Base-by-base conservation (phyloP, 1,140 invertebrate species). In the Carposina sasakii region DNA sequence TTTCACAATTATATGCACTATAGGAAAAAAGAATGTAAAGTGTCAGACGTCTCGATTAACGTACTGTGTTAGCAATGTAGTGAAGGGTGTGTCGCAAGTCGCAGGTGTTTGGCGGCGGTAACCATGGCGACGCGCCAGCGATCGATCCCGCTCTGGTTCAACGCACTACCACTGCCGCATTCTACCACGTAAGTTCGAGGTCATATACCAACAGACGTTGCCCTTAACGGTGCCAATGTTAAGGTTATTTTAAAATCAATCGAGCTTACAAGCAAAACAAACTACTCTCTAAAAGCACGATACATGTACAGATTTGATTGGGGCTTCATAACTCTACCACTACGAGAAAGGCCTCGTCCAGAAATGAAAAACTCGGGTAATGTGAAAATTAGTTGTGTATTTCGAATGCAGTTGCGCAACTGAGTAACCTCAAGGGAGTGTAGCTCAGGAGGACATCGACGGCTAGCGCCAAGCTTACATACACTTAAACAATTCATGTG, bases 401-500 rank as follows among this genome's bases (percentile, higher is more conserved):
- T 76, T 72, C 60, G 54, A 66, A 66, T 60, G 65, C 52, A 61
- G 57, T 67, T 47, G 48, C 60, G 63, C 57, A 61, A 66, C 54
- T 54, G 61, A 64, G 54, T 54, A 40, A 43, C 20, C 34, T 23
- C 51, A 42, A 54, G 53, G 58, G 57, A 17, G 33, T 6, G 15
- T 13, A 17, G 12, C 33, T 13, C 13, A 39, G 36, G 36, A 41
- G 40, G 52, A 40, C 47, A 24, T 15, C 23, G 24, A 28, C 36
- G 4, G 39, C 43, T n/a, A 15, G 48, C 60, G 60, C 60, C 58
- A 60, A 62, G 55, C 64, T 62, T 70, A 67, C 62, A 62, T 52
- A 51, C 55, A 66, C 65, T 70, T 61, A 76, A 81, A 79, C 53
- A 78, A 79, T 75, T 72, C 67, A 69, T 74, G 74, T 78, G 78